Evolutionary conservation across 2,888 invertebrate genomes (phyloP), one percentile per base, ranked within the genome.

Genomic region (Chloromyia formosa): DNA sequence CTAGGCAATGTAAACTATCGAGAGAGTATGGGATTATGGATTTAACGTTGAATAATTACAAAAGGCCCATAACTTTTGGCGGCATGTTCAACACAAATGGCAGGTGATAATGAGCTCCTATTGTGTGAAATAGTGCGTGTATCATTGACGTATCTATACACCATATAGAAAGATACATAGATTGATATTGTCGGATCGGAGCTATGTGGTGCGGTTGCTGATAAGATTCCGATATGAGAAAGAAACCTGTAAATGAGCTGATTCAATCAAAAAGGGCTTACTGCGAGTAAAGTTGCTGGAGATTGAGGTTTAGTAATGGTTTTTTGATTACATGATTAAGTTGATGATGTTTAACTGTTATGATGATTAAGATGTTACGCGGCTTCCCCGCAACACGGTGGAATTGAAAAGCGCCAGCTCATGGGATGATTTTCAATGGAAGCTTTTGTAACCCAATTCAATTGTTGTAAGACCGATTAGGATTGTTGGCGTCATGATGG

Each of bases 321-420:
- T 71, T 71, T 56, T 71, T 58, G 71, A 71, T 71, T 58, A 42
- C 56, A 56, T 58, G 40, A 71, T 71, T 71, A 71, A 18, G 56
- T 22, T 27, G 18, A 56, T 71, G 56, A 35, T n/a, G 62, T 42
- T 18, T 14, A 16, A 16, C 62, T 35, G 27, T 35, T 35, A 7
- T 35, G 27, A 35, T 35, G 27, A 35, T 35, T 35, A 35, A 35
- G 27, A 35, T 35, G 27, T 35, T 35, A 7, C 2, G 27, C 27
- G 2, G 27, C 27, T 35, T 35, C 7, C 27, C 2, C 27, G 27
- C 2, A 35, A 35, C 3, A 35, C 2, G 27, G 27, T n/a, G 27
- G 3, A 35, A 35, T 4, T 35, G 27, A 35, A 35, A 35, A 35
- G 27, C 27, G 27, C 27, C 27, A 35, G 27, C 2, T 35, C 27